Percentiles rank a stretch among this genome's conserved stretches.
These are phyloP conservation scores for Biston betularia DNA, from an alignment of 2,888 invertebrate species.

Conservation along the genomic window DNA sequence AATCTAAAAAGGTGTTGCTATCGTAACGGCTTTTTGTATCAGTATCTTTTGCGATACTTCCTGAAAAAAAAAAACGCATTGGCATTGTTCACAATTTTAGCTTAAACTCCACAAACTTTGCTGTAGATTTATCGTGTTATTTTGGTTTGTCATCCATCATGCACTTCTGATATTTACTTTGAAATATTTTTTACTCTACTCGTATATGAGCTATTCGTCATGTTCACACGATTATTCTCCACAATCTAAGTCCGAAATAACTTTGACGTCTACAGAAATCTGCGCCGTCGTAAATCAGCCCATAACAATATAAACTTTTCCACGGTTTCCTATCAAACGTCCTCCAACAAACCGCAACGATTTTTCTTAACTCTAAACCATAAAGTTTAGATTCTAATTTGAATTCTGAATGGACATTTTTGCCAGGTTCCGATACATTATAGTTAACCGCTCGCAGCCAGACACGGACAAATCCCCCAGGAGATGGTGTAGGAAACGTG, in stretches of 20 bases:
- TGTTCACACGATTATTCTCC: conserved; percentile 30
- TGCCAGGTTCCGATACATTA: conserved; percentile 11
- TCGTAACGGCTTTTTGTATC: conserved; percentile 6
- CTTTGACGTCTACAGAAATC: conserved; percentile 48
- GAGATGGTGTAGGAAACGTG: conserved; percentile 52
- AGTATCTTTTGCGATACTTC: background rate
- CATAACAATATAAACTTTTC: conserved; percentile 48
- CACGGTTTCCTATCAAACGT: conserved; percentile 36
- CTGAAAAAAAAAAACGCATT: conserved; percentile 6
- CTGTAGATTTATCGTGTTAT: conserved; percentile 12
- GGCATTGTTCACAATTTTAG: conserved; percentile 25
- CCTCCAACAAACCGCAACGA: conserved; percentile 19
- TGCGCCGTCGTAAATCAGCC: conserved; percentile 50
- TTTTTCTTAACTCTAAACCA: conserved; percentile 20
- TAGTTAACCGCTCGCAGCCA: conserved; percentile 53
- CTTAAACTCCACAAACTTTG: conserved; percentile 1
- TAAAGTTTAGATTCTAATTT: conserved; percentile 21
- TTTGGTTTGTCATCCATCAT: conserved; percentile 16
- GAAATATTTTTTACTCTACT: conserved; percentile 12
- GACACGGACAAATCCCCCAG: conserved; percentile 59
- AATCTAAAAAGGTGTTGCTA: conserved; percentile 20
- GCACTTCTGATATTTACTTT: conserved; percentile 19
- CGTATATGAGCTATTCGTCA: conserved; percentile 27
- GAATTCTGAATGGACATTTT: conserved; percentile 12
- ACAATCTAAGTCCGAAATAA: conserved; percentile 42